Evolutionary conservation across 2,888 invertebrate species (phyloP).

Genomic region (Alsophila aescularia): DNA sequence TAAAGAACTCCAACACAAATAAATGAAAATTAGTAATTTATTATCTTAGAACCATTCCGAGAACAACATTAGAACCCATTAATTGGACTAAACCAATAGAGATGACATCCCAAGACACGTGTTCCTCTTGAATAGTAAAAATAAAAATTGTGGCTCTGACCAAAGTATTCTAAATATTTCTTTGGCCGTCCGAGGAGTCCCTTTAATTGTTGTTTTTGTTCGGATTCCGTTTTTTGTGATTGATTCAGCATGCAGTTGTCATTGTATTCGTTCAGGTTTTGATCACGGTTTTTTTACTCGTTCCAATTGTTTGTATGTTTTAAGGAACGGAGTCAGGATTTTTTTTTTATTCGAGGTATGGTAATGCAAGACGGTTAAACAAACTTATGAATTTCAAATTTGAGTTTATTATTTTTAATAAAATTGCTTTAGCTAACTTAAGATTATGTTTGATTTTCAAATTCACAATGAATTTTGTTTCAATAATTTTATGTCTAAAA

Average conservation of each 20-base stretch:
- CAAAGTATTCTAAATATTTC: conserved; percentile 81
- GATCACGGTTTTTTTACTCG: conserved; percentile 73
- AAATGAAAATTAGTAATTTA: conserved; percentile 71
- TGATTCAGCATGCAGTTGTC: conserved; percentile 83
- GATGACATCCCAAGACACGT: conserved; percentile 78
- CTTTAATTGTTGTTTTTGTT: conserved; percentile 84
- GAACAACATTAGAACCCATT: conserved; percentile 74
- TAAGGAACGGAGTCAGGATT: conserved; percentile 63
- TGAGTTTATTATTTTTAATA: conserved; percentile 47
- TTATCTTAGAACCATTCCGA: conserved; percentile 59
- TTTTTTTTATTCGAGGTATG: conserved; percentile 60
- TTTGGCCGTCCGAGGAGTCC: conserved; percentile 65
- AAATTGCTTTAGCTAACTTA: conserved; percentile 30
- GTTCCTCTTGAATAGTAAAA: conserved; percentile 59
- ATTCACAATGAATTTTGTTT: not conserved
- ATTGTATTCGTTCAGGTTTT: conserved; percentile 80
- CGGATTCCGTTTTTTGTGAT: conserved; percentile 83
- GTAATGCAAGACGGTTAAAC: conserved; percentile 72
- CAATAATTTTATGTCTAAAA: not conserved
- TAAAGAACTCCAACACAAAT: conserved; percentile 44
- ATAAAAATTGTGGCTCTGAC: conserved; percentile 47
- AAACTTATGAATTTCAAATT: conserved; percentile 71
- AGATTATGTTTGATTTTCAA: not conserved
- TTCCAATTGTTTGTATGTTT: conserved; percentile 81
- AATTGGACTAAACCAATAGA: conserved; percentile 82